A percentile compares a stretch with the other conserved stretches of the same genome.
Conservation (phyloP, 2,888 invertebrate genomes). For the Prostheceraeus crozeri region DNA sequence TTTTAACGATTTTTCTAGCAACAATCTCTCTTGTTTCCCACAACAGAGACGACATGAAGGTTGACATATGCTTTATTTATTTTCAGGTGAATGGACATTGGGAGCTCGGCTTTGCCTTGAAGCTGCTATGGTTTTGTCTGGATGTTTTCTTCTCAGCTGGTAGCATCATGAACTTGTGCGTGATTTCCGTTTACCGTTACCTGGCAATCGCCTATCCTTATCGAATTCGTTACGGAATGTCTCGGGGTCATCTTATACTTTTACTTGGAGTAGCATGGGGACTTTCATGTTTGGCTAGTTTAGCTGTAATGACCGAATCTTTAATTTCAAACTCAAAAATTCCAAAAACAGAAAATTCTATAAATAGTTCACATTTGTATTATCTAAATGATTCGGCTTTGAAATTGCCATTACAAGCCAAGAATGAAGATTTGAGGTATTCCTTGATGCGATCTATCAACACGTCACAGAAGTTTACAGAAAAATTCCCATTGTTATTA, state of each 20-base stretch:
- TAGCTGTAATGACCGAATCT: conserved; percentile 34
- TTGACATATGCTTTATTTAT: too few species aligned
- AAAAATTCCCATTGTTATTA: too few species aligned
- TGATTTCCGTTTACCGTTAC: conserved; percentile 37
- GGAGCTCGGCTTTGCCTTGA: conserved; percentile 27
- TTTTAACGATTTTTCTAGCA: too few species aligned
- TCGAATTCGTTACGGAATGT: conserved; percentile 32
- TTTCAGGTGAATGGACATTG: conserved; percentile 32
- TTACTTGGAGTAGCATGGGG: conserved; percentile 32
- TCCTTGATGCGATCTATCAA: too few species aligned
- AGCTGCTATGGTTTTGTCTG: conserved; percentile 35
- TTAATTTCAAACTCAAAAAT: conserved; percentile 16
- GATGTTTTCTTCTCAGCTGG: conserved; percentile 37
- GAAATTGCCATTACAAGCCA: too few species aligned
- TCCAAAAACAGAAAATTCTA: neutral
- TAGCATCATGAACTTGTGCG: conserved; percentile 35
- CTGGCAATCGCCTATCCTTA: conserved; percentile 37
- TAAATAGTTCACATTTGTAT: too few species aligned
- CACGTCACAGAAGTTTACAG: too few species aligned
- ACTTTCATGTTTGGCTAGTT: conserved; percentile 30
- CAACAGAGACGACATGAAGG: too few species aligned
- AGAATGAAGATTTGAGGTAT: neutral
- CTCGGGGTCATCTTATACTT: conserved; percentile 2
- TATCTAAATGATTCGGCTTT: too few species aligned
- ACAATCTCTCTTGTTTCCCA: too few species aligned